Percentiles rank a stretch among this genome's conserved stretches.
Evolutionary conservation across 2,113 vertebrate genomes (phyloP).

Genomic region (Cyprinodon variegatus): DNA sequence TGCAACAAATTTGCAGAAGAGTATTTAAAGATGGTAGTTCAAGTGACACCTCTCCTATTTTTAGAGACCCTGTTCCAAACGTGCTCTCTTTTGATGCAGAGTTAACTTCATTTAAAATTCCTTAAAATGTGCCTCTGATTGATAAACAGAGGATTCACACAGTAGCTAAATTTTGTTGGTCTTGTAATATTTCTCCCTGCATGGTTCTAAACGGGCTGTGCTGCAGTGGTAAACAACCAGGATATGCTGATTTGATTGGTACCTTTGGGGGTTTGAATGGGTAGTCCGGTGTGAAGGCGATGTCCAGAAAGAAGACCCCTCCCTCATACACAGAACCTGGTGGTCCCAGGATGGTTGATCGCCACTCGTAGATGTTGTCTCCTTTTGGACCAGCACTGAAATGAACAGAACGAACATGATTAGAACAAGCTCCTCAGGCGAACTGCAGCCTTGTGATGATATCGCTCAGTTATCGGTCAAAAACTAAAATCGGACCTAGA

Average conservation of each 20-base stretch:
- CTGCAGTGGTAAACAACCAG: too few species aligned
- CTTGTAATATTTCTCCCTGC: not conserved
- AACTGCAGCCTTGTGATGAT: too few species aligned
- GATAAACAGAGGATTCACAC: not conserved
- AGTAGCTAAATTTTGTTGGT: not conserved
- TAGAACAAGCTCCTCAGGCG: not conserved
- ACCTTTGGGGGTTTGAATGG: slow-evolving; percentile 98
- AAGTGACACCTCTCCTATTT: not conserved
- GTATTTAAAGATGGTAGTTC: not conserved
- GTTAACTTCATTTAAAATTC: not conserved
- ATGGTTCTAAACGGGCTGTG: too few species aligned
- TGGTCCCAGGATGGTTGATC: slow-evolving; percentile 94
- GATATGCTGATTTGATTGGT: slow-evolving; percentile 34
- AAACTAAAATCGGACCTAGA: not conserved
- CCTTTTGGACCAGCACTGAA: slow-evolving; percentile 93
- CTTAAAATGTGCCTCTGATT: not conserved
- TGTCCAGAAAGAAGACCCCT: slow-evolving; percentile 95
- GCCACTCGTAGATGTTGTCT: slow-evolving; percentile 97
- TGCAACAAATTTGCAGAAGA: not conserved
- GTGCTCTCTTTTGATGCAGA: not conserved
- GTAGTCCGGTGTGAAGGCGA: slow-evolving; percentile 95
- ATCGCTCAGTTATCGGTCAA: not conserved
- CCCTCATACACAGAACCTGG: slow-evolving; percentile 95
- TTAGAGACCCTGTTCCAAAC: not conserved
- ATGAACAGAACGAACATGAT: slow-evolving; percentile 1